A percentile compares a stretch with the other conserved stretches of the same genome.
These are phyloP conservation scores for Tetrax tetrax DNA, from an alignment of 2,113 vertebrate species.

Conservation along the genomic window DNA sequence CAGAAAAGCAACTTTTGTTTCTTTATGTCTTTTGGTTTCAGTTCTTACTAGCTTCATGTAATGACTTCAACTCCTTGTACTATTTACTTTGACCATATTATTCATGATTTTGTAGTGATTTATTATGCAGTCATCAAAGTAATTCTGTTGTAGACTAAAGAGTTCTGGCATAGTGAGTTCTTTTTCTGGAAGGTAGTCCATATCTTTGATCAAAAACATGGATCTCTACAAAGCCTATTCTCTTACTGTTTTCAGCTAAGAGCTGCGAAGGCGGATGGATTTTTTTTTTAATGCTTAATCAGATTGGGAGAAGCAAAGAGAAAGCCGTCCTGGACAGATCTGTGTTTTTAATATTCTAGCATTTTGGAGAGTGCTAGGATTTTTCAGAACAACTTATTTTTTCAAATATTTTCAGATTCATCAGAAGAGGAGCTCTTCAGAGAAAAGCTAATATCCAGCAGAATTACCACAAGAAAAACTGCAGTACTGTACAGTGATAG, in stretches of 20 bases:
- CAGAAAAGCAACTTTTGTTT: conserved; percentile 23
- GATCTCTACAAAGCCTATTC: neutral
- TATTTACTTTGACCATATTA: neutral
- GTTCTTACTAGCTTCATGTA: neutral
- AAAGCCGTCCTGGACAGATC: neutral
- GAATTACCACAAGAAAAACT: neutral
- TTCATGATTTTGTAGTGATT: neutral
- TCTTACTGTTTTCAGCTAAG: neutral
- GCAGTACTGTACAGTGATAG: neutral
- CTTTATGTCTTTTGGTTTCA: neutral
- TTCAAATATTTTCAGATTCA: neutral
- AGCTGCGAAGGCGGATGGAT: neutral
- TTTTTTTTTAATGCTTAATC: neutral
- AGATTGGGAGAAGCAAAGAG: neutral
- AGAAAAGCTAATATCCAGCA: neutral
- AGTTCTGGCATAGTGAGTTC: neutral
- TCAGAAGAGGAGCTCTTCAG: neutral
- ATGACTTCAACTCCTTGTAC: neutral
- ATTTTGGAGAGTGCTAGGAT: neutral
- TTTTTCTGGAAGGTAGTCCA: neutral
- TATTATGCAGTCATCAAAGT: neutral
- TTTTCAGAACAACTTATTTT: neutral
- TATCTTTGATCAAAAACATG: neutral
- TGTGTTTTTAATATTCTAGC: neutral
- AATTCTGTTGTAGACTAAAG: neutral